These are phyloP conservation scores for Halichoerus grypus DNA, from an alignment of 2,113 vertebrate species.

Conservation along the genomic window DNA sequence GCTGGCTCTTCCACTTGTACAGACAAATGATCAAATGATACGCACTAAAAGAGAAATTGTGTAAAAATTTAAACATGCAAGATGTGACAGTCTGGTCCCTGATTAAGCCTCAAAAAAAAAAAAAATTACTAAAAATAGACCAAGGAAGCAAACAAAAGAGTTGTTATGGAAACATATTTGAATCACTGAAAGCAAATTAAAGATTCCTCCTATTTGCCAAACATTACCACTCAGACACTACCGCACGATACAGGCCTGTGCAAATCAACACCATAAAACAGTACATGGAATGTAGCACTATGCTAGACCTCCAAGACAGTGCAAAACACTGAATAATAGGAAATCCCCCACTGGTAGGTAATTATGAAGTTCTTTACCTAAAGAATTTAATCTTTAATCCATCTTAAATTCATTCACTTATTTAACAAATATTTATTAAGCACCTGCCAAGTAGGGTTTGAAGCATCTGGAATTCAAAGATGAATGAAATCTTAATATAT, in stretches of 20 bases:
- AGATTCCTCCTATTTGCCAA: slow-evolving; percentile 70
- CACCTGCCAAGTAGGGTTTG: background rate
- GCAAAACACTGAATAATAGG: background rate
- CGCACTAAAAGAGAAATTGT: background rate
- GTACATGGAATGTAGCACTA: background rate
- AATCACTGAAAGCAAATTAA: slow-evolving; percentile 73
- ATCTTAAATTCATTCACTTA: slow-evolving; percentile 39
- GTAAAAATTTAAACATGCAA: slow-evolving; percentile 55
- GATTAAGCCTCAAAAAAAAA: slow-evolving; percentile 55
- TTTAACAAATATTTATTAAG: slow-evolving; percentile 51
- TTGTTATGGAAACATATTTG: slow-evolving; percentile 65
- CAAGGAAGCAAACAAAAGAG: slow-evolving; percentile 69
- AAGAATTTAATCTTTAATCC: slow-evolving; percentile 37
- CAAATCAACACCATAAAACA: slow-evolving; percentile 57
- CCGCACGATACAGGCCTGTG: background rate
- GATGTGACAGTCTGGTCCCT: slow-evolving; percentile 17
- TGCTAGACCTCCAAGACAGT: background rate
- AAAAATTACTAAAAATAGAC: slow-evolving; percentile 73
- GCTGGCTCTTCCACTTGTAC: background rate
- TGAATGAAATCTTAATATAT: slow-evolving; percentile 23
- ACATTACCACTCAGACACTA: slow-evolving; percentile 51
- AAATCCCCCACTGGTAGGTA: background rate
- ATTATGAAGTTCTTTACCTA: slow-evolving; percentile 3
- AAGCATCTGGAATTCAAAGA: slow-evolving; percentile 24
- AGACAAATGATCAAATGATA: slow-evolving; percentile 33